phyloP scores from a whole-genome alignment of 2,888 invertebrate species.

The Lymantria dispar region DNA sequence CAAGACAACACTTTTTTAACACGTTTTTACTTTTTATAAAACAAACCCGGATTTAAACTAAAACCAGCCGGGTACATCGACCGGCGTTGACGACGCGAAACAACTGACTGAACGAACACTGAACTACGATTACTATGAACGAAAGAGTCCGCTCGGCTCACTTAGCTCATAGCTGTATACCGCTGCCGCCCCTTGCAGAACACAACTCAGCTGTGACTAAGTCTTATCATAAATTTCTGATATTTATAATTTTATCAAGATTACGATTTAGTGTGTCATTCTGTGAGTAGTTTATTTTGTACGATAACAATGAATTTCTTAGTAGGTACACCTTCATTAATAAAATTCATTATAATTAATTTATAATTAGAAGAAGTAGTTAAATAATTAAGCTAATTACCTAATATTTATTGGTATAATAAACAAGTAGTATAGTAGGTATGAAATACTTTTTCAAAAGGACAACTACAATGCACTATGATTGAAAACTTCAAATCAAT shows the following conservation, averaged over 20 bases:
- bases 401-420: not conserved
- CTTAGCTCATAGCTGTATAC: constrained; percentile 18
- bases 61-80: constrained; percentile 35
- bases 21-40: constrained; percentile 32
- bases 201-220: constrained; percentile 30
- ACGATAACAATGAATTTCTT: constrained; percentile 11
- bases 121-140: not conserved
- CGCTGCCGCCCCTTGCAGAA: constrained; percentile 31
- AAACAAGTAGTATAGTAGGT: too few relatives aligned
- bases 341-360: constrained; percentile 4
- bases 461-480: too few relatives aligned
- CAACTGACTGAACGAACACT: constrained; percentile 45
- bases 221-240: constrained; percentile 29
- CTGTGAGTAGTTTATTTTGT: constrained; percentile 1
- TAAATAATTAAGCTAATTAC: constrained; percentile 4
- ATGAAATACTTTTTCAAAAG: too few relatives aligned
- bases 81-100: constrained; percentile 51
- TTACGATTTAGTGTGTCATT: constrained; percentile 17
- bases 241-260: constrained; percentile 16
- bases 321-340: constrained; percentile 13
- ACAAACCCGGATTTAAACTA: constrained; percentile 15
- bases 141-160: not conserved
- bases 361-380: constrained; percentile 2
- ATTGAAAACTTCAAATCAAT: too few relatives aligned
- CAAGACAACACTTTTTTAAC: constrained; percentile 35